Evolutionary conservation across 2,113 vertebrate species (phyloP).

Genomic region (Oreochromis niloticus): DNA sequence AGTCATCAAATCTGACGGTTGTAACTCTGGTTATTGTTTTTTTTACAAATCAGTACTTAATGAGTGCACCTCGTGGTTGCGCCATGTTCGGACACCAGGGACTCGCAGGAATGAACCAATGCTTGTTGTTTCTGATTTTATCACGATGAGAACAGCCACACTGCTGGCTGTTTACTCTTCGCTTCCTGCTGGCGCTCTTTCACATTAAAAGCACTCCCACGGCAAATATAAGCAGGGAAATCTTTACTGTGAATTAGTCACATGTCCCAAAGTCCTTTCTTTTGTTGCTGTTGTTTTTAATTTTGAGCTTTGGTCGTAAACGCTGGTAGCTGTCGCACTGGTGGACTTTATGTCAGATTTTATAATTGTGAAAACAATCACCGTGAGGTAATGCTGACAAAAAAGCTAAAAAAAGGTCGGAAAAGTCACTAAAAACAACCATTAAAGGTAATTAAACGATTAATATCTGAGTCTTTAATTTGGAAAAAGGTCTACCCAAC

Average conservation of each 20-base stretch:
- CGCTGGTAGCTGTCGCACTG: neutral
- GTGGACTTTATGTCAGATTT: neutral
- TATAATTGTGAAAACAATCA: neutral
- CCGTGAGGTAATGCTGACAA: neutral
- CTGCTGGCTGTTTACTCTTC: neutral
- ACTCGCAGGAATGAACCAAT: neutral
- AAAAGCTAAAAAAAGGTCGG: neutral
- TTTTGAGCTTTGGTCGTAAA: neutral
- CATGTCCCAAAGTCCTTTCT: neutral
- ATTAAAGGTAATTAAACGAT: neutral
- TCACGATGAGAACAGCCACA: neutral
- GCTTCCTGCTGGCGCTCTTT: neutral
- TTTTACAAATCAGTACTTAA: neutral
- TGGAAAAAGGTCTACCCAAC: neutral
- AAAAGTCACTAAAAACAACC: neutral
- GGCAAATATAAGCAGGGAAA: neutral
- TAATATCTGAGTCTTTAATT: neutral
- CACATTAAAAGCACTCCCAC: neutral
- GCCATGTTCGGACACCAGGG: neutral
- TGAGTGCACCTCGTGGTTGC: neutral
- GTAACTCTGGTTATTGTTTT: neutral
- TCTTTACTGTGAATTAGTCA: neutral
- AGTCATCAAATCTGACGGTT: neutral
- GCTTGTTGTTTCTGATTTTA: neutral
- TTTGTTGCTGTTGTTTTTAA: neutral